These are phyloP conservation scores for Campoplex nolae DNA, from an alignment of 2,888 invertebrate species.

Conservation along the genomic window DNA sequence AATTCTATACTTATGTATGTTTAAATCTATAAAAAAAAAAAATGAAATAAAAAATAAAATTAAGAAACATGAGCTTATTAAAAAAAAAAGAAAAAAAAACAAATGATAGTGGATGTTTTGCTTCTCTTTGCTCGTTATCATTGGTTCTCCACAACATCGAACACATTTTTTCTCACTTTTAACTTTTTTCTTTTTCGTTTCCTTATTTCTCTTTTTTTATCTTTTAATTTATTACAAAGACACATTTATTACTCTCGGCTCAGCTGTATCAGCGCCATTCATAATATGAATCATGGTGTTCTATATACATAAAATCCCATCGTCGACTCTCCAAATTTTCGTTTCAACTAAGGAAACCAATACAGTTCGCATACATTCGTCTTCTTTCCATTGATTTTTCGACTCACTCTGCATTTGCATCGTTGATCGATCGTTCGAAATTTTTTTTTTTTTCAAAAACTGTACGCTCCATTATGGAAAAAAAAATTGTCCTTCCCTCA, in stretches of 20 bases:
- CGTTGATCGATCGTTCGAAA: conserved; percentile 42
- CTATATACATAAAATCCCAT: conserved; percentile 81
- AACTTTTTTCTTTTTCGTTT: conserved; percentile 28
- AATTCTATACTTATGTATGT: conserved; percentile 45
- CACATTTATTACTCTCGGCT: conserved; percentile 81
- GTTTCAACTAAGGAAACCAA: conserved; percentile 65
- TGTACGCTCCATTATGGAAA: conserved; percentile 28
- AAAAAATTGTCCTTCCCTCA: conserved; percentile 50
- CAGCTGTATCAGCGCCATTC: conserved; percentile 78
- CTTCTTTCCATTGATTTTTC: conserved; percentile 44
- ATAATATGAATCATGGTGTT: conserved; percentile 79
- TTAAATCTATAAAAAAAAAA: conserved; percentile 34
- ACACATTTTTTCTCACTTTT: conserved; percentile 35
- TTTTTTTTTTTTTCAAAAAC: conserved; percentile 13
- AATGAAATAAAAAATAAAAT: conserved; percentile 18
- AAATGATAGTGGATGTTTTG: conserved; percentile 36
- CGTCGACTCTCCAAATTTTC: conserved; percentile 70
- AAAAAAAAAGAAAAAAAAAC: conserved; percentile 15
- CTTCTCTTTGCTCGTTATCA: conserved; percentile 46
- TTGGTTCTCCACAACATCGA: conserved; percentile 30
- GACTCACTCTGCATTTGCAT: conserved; percentile 47
- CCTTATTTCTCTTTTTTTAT: conserved; percentile 47
- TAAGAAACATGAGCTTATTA: conserved; percentile 11
- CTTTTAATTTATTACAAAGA: conserved; percentile 80
- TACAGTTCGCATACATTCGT: conserved; percentile 55